Percentiles rank a stretch among this genome's conserved stretches.
Conservation (phyloP, 2,113 vertebrate genomes). For the Guaruba guarouba region DNA sequence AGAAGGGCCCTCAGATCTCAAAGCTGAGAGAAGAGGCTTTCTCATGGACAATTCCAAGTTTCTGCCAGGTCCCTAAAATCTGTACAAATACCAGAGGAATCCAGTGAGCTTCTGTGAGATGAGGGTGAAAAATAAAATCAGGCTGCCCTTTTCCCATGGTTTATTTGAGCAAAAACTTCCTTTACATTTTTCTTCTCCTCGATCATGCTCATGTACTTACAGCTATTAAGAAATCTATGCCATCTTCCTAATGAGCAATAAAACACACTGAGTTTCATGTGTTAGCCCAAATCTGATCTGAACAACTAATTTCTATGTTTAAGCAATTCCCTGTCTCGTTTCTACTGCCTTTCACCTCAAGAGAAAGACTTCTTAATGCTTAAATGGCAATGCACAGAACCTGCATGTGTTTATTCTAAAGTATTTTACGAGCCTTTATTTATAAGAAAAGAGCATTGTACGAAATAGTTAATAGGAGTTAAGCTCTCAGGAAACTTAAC, state of each 20-base stretch:
- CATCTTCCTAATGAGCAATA: not conserved
- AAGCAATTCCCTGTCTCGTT: not conserved
- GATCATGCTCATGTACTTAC: not conserved
- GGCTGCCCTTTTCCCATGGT: not conserved
- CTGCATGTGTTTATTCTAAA: not conserved
- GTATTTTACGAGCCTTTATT: not conserved
- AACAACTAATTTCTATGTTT: not conserved
- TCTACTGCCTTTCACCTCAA: not conserved
- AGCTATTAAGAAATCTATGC: not conserved
- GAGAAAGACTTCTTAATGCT: not conserved
- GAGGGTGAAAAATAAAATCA: not conserved
- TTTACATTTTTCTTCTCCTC: not conserved
- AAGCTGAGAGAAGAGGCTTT: not conserved
- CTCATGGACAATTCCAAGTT: not conserved
- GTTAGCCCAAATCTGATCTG: not conserved
- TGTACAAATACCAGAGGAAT: not conserved
- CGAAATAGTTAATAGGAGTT: not conserved
- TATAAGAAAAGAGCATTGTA: not conserved
- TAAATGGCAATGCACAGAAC: not conserved
- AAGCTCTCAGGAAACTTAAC: not conserved
- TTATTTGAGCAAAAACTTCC: not conserved
- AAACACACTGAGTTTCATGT: not conserved
- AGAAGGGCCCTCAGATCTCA: not conserved
- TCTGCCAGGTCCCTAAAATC: not conserved
- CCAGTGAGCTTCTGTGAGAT: not conserved